Conservation (phyloP, 2,113 vertebrate species). For the Caranx ignobilis region DNA sequence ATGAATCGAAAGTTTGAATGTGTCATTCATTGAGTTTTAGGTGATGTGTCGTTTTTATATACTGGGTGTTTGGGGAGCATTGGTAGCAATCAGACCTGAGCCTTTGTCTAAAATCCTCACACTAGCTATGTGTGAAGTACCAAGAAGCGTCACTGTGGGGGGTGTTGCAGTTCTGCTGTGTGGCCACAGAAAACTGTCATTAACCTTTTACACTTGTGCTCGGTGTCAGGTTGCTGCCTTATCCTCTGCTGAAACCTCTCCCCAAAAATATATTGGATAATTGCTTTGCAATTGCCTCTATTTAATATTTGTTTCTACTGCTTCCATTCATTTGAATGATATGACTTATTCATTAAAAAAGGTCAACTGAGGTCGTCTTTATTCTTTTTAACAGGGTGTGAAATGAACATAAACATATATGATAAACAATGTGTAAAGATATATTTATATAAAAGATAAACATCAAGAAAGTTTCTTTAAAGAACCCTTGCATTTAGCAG, state of each 20-base stretch:
- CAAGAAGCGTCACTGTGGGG: not conserved
- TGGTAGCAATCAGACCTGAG: slow-evolving; percentile 22
- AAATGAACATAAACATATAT: not conserved
- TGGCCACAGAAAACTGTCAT: not conserved
- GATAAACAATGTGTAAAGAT: not conserved
- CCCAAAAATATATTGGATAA: slow-evolving; percentile 67
- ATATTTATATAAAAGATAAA: no score
- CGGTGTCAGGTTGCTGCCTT: slow-evolving; percentile 37
- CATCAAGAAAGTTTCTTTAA: not conserved
- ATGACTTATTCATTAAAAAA: slow-evolving; percentile 78
- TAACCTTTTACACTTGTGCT: slow-evolving; percentile 35
- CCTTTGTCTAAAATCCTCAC: not conserved
- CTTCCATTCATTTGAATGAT: slow-evolving; percentile 81
- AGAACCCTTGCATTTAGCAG: not conserved
- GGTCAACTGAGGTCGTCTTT: slow-evolving; percentile 45
- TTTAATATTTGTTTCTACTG: slow-evolving; percentile 69
- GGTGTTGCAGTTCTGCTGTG: not conserved
- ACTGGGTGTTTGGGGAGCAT: slow-evolving; percentile 58
- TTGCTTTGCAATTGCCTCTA: slow-evolving; percentile 82
- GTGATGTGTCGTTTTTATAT: slow-evolving; percentile 32
- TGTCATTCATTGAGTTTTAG: slow-evolving; percentile 8
- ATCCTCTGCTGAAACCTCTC: slow-evolving; percentile 45
- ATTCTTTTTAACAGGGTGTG: not conserved
- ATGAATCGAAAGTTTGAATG: not conserved
- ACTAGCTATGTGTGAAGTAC: not conserved